Percentiles rank a stretch among this genome's conserved stretches.
Conservation (phyloP, 2,888 invertebrate genomes). For the Cephus sareptanus region DNA sequence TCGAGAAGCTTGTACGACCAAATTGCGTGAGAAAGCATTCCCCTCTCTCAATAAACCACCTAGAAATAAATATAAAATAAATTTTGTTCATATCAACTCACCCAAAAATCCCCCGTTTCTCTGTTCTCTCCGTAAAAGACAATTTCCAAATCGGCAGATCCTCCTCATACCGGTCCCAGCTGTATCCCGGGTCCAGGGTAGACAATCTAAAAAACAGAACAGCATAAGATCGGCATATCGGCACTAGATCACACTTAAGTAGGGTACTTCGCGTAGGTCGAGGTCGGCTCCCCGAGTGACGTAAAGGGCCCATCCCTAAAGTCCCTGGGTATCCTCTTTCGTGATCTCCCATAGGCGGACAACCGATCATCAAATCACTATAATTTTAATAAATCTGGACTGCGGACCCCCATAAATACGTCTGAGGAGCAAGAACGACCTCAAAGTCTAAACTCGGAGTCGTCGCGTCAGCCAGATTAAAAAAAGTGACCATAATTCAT, state of each 20-base stretch:
- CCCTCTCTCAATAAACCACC: neutral
- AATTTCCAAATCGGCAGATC: neutral
- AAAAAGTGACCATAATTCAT: neutral
- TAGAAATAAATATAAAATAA: neutral
- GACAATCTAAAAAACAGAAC: neutral
- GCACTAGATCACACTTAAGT: conserved; percentile 20
- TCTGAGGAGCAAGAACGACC: neutral
- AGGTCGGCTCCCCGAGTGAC: conserved; percentile 3
- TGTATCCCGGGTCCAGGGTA: neutral
- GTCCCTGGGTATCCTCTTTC: conserved; percentile 13
- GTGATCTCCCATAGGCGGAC: conserved; percentile 20
- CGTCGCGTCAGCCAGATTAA: neutral
- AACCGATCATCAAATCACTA: conserved; percentile 24
- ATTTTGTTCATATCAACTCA: neutral
- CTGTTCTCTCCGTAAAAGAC: neutral
- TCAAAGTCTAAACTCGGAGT: neutral
- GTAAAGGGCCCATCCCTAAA: conserved; percentile 13
- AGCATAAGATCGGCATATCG: neutral
- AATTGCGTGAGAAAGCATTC: neutral
- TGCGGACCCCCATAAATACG: conserved; percentile 16
- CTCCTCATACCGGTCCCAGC: neutral
- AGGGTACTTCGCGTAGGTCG: conserved; percentile 20
- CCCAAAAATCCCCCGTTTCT: neutral
- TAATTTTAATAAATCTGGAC: conserved; percentile 24
- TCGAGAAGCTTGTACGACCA: neutral